Evolutionary conservation across 1,140 invertebrate genomes (phyloP).

Genomic region (Lysiphlebus fabarum): DNA sequence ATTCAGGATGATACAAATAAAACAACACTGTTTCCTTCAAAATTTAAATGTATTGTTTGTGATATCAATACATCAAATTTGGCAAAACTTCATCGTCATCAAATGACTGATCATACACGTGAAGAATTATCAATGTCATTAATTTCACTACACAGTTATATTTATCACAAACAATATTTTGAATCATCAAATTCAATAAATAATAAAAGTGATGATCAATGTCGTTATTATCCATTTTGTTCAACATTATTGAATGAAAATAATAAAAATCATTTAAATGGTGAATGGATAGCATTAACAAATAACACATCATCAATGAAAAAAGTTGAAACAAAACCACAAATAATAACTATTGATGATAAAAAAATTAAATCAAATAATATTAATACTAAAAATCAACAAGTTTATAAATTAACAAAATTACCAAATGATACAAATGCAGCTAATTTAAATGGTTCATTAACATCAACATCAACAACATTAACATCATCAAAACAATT

Average conservation of each 20-base stretch:
- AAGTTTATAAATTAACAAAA: no score
- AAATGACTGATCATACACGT: slow-evolving; percentile 32
- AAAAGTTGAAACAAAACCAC: no score
- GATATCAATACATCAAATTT: slow-evolving; percentile 29
- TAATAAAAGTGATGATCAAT: neutral
- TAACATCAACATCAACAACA: no score
- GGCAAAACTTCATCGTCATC: slow-evolving; percentile 37
- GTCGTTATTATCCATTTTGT: slow-evolving; percentile 5
- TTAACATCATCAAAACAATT: no score
- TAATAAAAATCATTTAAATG: neutral
- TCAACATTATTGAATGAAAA: neutral
- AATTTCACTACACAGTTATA: slow-evolving; percentile 34
- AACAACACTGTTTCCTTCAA: slow-evolving; percentile 2
- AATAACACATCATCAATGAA: no score
- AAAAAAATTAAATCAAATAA: no score
- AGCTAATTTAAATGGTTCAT: no score
- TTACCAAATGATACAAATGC: no score
- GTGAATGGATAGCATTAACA: no score
- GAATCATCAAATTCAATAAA: neutral
- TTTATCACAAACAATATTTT: slow-evolving; percentile 17
- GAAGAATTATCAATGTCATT: slow-evolving; percentile 39
- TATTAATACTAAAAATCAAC: no score
- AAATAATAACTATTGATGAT: no score
- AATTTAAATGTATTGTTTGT: slow-evolving; percentile 39
- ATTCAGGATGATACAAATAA: neutral